Evolutionary conservation across 2,888 invertebrate genomes (phyloP).

Genomic region (Plutella xylostella): DNA sequence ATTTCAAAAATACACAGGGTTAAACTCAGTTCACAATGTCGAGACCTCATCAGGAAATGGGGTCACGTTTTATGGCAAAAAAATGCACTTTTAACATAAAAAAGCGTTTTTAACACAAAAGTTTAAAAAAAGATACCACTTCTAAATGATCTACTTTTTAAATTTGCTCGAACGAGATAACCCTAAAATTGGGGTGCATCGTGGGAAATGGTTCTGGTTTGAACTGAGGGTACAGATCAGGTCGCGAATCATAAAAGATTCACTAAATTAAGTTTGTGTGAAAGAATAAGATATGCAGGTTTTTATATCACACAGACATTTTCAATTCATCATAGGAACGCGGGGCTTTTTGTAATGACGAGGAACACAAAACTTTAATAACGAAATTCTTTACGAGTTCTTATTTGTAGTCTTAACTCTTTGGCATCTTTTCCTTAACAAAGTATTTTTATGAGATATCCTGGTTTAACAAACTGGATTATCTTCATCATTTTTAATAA

Average conservation of each 20-base stretch:
- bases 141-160: constrained; percentile 55
- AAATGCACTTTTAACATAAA: constrained; percentile 21
- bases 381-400: no score
- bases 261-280: background rate
- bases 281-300: background rate
- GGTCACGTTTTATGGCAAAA: constrained; percentile 44
- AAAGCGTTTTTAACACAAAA: constrained; percentile 32
- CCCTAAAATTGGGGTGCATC: constrained; percentile 61
- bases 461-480: no score
- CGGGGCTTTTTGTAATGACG: no score
- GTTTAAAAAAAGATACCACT: constrained; percentile 38
- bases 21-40: constrained; percentile 56
- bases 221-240: constrained; percentile 27
- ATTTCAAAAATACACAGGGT: constrained; percentile 58
- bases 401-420: background rate
- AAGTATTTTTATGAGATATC: no score
- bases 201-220: constrained; percentile 40
- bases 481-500: background rate
- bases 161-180: constrained; percentile 42
- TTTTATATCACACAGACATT: background rate
- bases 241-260: constrained; percentile 32
- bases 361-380: no score
- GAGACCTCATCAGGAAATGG: constrained; percentile 60
- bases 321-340: background rate
- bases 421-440: background rate